phyloP scores from a whole-genome alignment of 1,140 invertebrate genomes.

The Heliconius congener region DNA sequence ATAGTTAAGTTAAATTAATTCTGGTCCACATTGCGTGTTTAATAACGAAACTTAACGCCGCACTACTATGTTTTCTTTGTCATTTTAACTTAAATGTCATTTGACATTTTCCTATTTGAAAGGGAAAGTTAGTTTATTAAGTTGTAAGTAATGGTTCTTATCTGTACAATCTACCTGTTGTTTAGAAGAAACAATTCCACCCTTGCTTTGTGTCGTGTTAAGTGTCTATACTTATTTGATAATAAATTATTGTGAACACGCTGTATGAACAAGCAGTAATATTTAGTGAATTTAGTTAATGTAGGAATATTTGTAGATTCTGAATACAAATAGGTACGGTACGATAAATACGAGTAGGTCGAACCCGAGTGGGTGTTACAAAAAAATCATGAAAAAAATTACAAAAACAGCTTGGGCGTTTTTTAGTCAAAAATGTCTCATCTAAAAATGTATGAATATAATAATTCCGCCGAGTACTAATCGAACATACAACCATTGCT shows the following conservation, averaged over 20 bases:
- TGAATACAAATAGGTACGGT: too few species aligned
- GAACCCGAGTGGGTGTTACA: neutral
- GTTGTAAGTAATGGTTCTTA: neutral
- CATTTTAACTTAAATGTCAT: neutral
- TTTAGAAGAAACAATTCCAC: neutral
- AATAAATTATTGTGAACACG: conserved; percentile 8
- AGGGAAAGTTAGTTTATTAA: conserved; percentile 4
- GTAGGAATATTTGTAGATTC: neutral
- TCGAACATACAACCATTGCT: too few species aligned
- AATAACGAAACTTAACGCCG: too few species aligned
- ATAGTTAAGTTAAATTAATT: too few species aligned
- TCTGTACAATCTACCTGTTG: neutral
- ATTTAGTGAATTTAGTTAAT: neutral
- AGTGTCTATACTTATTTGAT: neutral
- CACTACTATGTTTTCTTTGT: neutral
- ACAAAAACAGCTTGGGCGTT: too few species aligned
- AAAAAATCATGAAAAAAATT: neutral
- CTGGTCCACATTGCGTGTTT: too few species aligned
- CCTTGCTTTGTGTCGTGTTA: conserved; percentile 2
- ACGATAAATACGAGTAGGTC: too few species aligned
- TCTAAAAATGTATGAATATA: too few species aligned
- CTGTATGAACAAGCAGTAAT: neutral
- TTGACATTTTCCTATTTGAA: neutral
- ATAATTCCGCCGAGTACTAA: too few species aligned
- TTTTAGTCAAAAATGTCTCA: too few species aligned